These are phyloP conservation scores for Chamaea fasciata DNA, from an alignment of 2,113 vertebrate genomes.

Conservation along the genomic window DNA sequence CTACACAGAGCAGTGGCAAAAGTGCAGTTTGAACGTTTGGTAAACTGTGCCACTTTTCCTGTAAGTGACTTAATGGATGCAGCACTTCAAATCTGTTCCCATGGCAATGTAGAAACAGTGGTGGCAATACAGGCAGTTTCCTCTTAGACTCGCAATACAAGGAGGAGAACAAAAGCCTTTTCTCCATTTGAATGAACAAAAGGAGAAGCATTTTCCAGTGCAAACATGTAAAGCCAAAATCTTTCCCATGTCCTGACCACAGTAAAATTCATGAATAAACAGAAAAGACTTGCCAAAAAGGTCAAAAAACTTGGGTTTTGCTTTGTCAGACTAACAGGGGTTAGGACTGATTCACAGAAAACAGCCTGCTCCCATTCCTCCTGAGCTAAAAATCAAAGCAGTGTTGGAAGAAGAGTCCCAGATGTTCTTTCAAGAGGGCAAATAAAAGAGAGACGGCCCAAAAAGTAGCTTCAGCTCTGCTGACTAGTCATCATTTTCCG, in stretches of 20 bases:
- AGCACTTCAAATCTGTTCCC: constrained; percentile 58
- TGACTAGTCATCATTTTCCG: neutral
- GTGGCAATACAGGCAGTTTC: constrained; percentile 21
- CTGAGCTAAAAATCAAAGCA: constrained; percentile 36
- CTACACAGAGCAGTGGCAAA: neutral
- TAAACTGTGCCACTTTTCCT: constrained; percentile 35
- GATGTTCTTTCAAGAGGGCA: constrained; percentile 3
- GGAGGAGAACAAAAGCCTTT: constrained; percentile 54
- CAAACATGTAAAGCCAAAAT: constrained; percentile 57
- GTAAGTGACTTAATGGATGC: constrained; percentile 52
- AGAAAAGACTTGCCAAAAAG: constrained; percentile 41
- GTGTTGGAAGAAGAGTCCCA: constrained; percentile 21
- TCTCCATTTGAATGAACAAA: constrained; percentile 61
- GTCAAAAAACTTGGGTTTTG: constrained; percentile 40
- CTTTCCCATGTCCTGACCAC: constrained; percentile 56
- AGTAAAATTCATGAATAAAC: constrained; percentile 63
- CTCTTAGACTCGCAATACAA: neutral
- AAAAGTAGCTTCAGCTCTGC: neutral
- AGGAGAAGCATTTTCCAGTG: constrained; percentile 42
- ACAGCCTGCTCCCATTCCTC: constrained; percentile 23
- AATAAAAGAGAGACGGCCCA: neutral
- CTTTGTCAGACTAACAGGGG: constrained; percentile 28
- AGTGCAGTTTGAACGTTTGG: neutral
- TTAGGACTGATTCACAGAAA: constrained; percentile 34
- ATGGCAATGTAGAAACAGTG: constrained; percentile 50